Evolutionary conservation across 2,113 vertebrate genomes (phyloP).

Genomic region (Eclectus roratus): DNA sequence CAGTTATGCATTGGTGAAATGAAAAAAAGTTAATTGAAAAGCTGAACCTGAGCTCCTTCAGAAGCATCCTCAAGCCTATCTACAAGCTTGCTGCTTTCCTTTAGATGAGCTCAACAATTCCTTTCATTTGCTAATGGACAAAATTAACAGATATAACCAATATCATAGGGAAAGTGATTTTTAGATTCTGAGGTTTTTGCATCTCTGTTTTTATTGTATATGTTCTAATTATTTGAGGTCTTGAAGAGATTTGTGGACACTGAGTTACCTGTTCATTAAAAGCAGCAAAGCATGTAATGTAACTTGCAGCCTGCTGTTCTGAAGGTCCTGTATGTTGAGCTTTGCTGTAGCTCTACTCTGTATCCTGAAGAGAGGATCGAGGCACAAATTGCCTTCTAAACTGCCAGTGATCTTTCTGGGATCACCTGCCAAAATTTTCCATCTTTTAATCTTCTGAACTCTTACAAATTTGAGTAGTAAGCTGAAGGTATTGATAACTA

Average conservation of each 20-base stretch:
- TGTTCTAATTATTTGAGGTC: background rate
- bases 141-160: background rate
- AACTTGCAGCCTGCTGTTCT: background rate
- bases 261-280: background rate
- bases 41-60: background rate
- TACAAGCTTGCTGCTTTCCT: background rate
- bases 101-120: background rate
- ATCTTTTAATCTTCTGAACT: background rate
- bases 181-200: background rate
- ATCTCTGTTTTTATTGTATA: background rate
- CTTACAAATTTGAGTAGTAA: background rate
- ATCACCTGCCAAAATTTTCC: background rate
- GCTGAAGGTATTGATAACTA: background rate
- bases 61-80: background rate
- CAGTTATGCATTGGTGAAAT: background rate
- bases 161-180: background rate
- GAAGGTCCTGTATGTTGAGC: background rate
- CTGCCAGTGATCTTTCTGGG: background rate
- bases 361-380: background rate
- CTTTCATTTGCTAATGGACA: background rate
- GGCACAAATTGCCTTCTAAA: background rate
- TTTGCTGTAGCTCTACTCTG: background rate
- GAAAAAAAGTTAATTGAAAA: background rate
- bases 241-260: background rate
- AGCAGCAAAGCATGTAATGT: background rate